Evolutionary conservation across 2,113 vertebrate genomes (phyloP).

Genomic region (Sprattus sprattus): DNA sequence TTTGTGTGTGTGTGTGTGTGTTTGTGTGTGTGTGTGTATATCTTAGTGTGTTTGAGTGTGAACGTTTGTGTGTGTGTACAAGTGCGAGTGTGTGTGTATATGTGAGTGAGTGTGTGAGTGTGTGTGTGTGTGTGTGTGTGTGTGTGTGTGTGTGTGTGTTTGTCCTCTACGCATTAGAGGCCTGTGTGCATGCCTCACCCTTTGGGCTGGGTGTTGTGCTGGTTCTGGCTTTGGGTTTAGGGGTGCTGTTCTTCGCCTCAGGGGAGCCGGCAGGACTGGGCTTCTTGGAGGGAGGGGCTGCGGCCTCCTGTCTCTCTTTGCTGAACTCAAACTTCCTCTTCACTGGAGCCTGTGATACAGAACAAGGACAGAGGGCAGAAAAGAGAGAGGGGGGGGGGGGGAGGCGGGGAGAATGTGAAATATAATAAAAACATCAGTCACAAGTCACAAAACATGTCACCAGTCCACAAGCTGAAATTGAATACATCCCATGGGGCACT

Average conservation of each 20-base stretch:
- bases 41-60: no score
- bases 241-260: conserved; percentile 56
- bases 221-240: conserved; percentile 60
- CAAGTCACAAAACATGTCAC: no score
- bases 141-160: background rate
- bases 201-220: conserved; percentile 62
- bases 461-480: background rate
- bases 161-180: background rate
- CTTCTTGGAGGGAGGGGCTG: conserved; percentile 65
- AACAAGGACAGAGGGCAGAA: background rate
- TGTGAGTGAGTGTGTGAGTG: background rate
- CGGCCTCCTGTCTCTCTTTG: conserved; percentile 70
- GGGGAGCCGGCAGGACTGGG: conserved; percentile 54
- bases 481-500: background rate
- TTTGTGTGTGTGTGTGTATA: no score
- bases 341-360: conserved; percentile 63
- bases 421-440: no score
- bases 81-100: no score
- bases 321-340: conserved; percentile 86
- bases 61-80: no score
- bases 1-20: no score
- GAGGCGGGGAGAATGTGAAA: background rate
- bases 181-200: conserved; percentile 56
- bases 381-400: background rate
- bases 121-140: background rate